phyloP scores from a whole-genome alignment of 2,113 vertebrate species.

The mouse (Mus musculus) region GRCm39 chr8:53939001-53939500 shows the following conservation, averaged over 20 bases:
- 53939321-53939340: too few relatives aligned
- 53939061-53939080: constrained; percentile 1
- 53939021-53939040: not conserved
- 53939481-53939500: not conserved
- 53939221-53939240: not conserved
- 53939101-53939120: not conserved
- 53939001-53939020: not conserved
- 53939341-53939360: too few relatives aligned
- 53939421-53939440: not conserved
- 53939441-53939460: not conserved
- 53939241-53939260: not conserved
- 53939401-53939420: not conserved
- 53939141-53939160: not conserved
- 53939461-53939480: not conserved
- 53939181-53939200: not conserved
- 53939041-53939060: not conserved
- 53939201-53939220: not conserved
- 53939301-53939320: constrained; percentile 20
- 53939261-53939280: not conserved
- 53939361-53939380: not conserved
- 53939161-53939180: too few relatives aligned
- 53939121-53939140: not conserved
- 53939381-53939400: not conserved
- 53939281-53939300: not conserved
- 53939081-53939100: not conserved